Evolutionary conservation across 2,888 invertebrate species (phyloP).

Genomic region (Ectemnius continuus): DNA sequence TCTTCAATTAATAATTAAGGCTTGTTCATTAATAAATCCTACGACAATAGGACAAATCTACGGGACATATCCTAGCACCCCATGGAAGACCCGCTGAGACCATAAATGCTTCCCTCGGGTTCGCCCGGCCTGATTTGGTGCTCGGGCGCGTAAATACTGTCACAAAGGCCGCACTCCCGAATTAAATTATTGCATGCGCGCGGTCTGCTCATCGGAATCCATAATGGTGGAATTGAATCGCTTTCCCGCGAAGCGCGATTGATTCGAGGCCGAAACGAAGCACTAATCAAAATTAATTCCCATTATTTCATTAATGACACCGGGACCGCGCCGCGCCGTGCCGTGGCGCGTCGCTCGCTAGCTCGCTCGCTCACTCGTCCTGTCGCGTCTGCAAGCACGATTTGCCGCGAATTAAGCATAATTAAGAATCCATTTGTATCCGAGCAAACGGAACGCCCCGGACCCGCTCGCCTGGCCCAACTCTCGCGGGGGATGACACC

Average conservation of each 20-base stretch:
- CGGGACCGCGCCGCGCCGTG: slow-evolving; percentile 47
- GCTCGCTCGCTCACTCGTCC: slow-evolving; percentile 18
- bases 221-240: slow-evolving; percentile 67
- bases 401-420: slow-evolving; percentile 64
- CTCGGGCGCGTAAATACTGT: slow-evolving; percentile 44
- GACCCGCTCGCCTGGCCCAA: slow-evolving; percentile 20
- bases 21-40: neutral
- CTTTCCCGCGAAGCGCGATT: slow-evolving; percentile 62
- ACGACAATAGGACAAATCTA: neutral
- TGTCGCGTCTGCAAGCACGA: slow-evolving; percentile 61
- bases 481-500: slow-evolving; percentile 20
- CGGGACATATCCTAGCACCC: neutral
- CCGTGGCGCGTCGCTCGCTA: neutral
- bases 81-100: slow-evolving; percentile 30
- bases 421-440: slow-evolving; percentile 62
- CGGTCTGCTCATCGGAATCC: slow-evolving; percentile 61
- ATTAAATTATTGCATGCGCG: slow-evolving; percentile 63
- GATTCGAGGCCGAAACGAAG: slow-evolving; percentile 62
- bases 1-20: too few species aligned
- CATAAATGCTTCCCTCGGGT: slow-evolving; percentile 21
- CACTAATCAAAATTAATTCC: slow-evolving; percentile 68
- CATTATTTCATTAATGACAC: slow-evolving; percentile 67
- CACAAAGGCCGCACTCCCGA: slow-evolving; percentile 55
- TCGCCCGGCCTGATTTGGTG: neutral
- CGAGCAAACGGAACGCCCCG: slow-evolving; percentile 38